These are phyloP conservation scores for Bufotes viridis DNA, from an alignment of 2,797 vertebrate species.

Conservation along the genomic window DNA sequence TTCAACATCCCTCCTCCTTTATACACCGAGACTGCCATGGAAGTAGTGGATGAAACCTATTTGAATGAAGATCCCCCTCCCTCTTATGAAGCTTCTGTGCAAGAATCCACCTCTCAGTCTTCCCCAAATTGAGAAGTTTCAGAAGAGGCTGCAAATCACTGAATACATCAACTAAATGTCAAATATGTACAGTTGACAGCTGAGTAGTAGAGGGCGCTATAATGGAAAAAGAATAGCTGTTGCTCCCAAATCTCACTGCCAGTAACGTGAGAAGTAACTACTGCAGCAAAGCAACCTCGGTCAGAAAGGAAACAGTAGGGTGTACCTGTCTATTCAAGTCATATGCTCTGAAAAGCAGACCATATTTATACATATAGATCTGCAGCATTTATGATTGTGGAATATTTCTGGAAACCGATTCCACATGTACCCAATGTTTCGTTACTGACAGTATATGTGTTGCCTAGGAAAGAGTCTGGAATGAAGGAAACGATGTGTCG, in stretches of 20 bases:
- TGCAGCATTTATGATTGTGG: not conserved
- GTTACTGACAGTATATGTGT: not conserved
- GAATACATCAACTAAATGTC: not conserved
- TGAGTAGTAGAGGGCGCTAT: not conserved
- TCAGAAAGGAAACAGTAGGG: no score
- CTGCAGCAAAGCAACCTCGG: not conserved
- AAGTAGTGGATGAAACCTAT: conserved; percentile 67
- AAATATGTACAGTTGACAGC: not conserved
- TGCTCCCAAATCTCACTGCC: not conserved
- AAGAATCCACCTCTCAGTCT: not conserved
- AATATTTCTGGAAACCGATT: not conserved
- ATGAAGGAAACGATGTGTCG: not conserved
- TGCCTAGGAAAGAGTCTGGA: not conserved
- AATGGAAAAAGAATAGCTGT: not conserved
- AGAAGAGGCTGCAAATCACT: conserved; percentile 48
- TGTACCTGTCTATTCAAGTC: not conserved
- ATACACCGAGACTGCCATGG: conserved; percentile 71
- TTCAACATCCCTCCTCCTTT: conserved; percentile 75
- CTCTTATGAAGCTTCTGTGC: conserved; percentile 67
- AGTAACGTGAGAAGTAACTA: not conserved
- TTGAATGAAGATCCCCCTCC: conserved; percentile 78
- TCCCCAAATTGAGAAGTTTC: accelerated
- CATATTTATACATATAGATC: not conserved
- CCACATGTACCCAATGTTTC: not conserved
- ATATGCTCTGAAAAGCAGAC: not conserved